These are phyloP conservation scores for Spodoptera littoralis DNA, from an alignment of 2,888 invertebrate species.

Conservation along the genomic window DNA sequence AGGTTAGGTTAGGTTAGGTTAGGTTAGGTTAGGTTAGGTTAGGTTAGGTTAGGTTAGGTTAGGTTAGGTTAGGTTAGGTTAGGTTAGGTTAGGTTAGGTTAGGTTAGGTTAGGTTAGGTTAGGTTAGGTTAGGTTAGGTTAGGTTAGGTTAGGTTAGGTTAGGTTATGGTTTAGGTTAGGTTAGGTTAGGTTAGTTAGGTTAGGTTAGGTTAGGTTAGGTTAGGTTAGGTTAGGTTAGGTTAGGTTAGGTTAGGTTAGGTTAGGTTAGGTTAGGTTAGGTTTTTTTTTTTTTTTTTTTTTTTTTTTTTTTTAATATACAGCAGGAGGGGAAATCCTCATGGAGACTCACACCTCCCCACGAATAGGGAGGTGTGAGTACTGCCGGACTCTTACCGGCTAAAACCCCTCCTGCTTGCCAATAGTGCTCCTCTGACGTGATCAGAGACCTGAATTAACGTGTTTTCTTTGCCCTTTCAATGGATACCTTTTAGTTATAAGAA, in stretches of 20 bases:
- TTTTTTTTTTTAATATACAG: no score
- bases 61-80: slow-evolving; percentile 41
- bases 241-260: slow-evolving; percentile 36
- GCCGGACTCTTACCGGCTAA: no score
- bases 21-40: slow-evolving; percentile 37
- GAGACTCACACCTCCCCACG: no score
- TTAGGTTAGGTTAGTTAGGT: slow-evolving; percentile 48
- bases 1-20: slow-evolving; percentile 41
- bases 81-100: slow-evolving; percentile 40
- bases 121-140: slow-evolving; percentile 51
- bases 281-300: no score
- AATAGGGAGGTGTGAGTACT: no score
- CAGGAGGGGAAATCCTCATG: no score
- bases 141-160: slow-evolving; percentile 49
- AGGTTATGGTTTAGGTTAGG: no score
- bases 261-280: slow-evolving; percentile 34
- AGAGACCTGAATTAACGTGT: no score
- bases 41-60: slow-evolving; percentile 37
- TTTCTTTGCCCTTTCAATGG: no score
- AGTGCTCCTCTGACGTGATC: no score
- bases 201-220: slow-evolving; percentile 50
- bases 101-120: slow-evolving; percentile 48
- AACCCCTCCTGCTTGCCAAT: no score
- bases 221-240: slow-evolving; percentile 45
- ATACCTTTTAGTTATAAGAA: no score